Conservation (phyloP, 2,888 invertebrate species). For the Sinodicranocentrus sp. region DNA sequence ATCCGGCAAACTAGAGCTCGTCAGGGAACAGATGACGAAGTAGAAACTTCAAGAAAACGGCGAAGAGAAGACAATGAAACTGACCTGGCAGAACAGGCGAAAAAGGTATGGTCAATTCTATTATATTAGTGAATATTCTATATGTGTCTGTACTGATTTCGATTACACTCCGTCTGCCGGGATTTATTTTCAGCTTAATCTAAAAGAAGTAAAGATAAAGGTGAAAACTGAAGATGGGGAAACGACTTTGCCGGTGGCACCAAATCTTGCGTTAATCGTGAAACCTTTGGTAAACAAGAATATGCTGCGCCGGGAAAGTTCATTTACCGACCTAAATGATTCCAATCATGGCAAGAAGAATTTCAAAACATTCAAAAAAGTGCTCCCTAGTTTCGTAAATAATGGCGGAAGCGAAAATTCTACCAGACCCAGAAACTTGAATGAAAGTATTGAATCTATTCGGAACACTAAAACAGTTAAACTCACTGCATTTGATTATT, state of each 20-base stretch:
- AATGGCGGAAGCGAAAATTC: background rate
- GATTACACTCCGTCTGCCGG: no score
- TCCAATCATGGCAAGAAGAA: conserved; percentile 42
- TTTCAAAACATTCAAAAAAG: conserved; percentile 67
- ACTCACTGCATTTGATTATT: background rate
- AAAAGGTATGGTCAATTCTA: conserved; percentile 37
- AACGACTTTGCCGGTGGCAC: background rate
- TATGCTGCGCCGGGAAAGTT: background rate
- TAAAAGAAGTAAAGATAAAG: conserved; percentile 12
- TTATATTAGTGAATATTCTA: background rate
- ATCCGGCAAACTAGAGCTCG: background rate
- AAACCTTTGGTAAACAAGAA: conserved; percentile 28
- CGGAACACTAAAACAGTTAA: background rate
- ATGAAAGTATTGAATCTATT: conserved; percentile 9
- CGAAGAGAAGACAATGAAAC: conserved; percentile 22
- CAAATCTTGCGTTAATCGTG: background rate
- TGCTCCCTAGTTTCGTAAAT: conserved; percentile 31
- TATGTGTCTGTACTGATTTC: background rate
- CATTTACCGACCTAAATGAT: background rate
- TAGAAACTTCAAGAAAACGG: conserved; percentile 37
- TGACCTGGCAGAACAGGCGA: conserved; percentile 19
- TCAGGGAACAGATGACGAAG: no score
- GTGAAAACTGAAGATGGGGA: background rate
- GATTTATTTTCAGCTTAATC: conserved; percentile 38
- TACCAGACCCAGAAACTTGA: background rate